Evolutionary conservation across 2,797 vertebrate genomes (phyloP).

Genomic region (Neosilurus mollespiculum): DNA sequence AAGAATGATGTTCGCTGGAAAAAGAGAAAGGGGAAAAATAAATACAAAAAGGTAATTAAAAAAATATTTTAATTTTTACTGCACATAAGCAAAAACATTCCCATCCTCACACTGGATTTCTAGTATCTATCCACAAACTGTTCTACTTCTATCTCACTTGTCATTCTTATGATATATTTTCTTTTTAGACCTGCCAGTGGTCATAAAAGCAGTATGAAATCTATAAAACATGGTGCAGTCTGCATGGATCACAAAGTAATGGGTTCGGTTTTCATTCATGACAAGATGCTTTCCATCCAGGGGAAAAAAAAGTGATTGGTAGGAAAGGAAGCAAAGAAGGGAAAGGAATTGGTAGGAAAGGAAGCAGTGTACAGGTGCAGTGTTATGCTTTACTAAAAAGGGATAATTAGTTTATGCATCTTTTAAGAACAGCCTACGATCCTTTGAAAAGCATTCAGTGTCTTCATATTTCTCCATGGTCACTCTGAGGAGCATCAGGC

Average conservation of each 20-base stretch:
- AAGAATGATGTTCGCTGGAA: conserved; percentile 81
- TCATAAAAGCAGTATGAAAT: conserved; percentile 35
- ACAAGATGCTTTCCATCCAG: neutral
- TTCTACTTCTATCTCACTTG: neutral
- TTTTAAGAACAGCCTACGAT: neutral
- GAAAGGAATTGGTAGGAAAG: neutral
- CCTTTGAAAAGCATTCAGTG: neutral
- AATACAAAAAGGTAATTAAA: neutral
- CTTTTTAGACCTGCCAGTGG: neutral
- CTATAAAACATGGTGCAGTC: conserved; percentile 29
- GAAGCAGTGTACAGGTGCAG: neutral
- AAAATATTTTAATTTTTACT: neutral
- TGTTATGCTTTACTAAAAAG: conserved; percentile 13
- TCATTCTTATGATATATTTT: conserved; percentile 16
- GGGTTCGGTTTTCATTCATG: conserved; percentile 29
- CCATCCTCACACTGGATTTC: neutral
- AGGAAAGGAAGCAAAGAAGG: too few relatives aligned
- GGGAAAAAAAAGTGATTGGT: neutral
- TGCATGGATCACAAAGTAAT: conserved; percentile 19
- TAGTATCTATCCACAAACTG: neutral
- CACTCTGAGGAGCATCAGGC: too few relatives aligned
- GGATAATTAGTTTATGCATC: neutral
- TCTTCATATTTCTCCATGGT: too few relatives aligned
- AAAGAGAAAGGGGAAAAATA: conserved; percentile 18
- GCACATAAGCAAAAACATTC: neutral